Conservation (phyloP, 2,888 invertebrate genomes). For the Meiosimyza decipiens region DNA sequence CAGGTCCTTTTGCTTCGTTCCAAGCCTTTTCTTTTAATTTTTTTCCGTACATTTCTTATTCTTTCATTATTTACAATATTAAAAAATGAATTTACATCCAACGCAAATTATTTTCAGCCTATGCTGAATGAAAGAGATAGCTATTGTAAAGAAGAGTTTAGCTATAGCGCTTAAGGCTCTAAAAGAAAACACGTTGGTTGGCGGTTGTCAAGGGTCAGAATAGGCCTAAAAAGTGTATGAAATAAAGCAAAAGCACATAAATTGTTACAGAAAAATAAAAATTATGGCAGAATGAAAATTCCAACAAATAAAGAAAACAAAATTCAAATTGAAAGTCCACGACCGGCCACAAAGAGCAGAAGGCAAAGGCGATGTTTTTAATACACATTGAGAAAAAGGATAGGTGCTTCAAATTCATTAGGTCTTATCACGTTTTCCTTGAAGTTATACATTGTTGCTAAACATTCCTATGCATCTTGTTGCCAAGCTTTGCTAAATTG, state of each 20-base stretch:
- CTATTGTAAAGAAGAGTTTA: slow-evolving; percentile 8
- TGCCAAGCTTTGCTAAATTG: too few relatives aligned
- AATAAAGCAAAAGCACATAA: too few relatives aligned
- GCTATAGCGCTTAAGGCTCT: slow-evolving; percentile 7
- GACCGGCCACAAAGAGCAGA: not conserved
- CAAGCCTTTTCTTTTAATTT: slow-evolving; percentile 32
- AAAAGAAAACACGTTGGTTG: slow-evolving; percentile 1
- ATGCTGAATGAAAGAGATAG: slow-evolving; percentile 28
- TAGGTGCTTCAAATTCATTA: too few relatives aligned
- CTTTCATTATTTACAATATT: slow-evolving; percentile 17
- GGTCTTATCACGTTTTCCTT: too few relatives aligned
- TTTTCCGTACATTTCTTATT: not conserved
- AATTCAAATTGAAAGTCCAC: not conserved
- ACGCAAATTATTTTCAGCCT: slow-evolving; percentile 5
- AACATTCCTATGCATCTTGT: too few relatives aligned
- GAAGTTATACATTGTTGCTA: too few relatives aligned
- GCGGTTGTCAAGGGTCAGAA: slow-evolving; percentile 32
- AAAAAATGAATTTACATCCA: slow-evolving; percentile 31
- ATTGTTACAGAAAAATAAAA: not conserved
- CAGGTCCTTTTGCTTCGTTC: not conserved
- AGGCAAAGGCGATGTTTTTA: too few relatives aligned
- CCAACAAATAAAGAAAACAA: not conserved
- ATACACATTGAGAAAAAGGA: too few relatives aligned
- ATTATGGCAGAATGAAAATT: not conserved
- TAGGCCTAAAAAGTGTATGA: slow-evolving; percentile 20